Base-by-base conservation (phyloP, 2,797 vertebrate genomes). In the Lycodopsis pacificus region DNA sequence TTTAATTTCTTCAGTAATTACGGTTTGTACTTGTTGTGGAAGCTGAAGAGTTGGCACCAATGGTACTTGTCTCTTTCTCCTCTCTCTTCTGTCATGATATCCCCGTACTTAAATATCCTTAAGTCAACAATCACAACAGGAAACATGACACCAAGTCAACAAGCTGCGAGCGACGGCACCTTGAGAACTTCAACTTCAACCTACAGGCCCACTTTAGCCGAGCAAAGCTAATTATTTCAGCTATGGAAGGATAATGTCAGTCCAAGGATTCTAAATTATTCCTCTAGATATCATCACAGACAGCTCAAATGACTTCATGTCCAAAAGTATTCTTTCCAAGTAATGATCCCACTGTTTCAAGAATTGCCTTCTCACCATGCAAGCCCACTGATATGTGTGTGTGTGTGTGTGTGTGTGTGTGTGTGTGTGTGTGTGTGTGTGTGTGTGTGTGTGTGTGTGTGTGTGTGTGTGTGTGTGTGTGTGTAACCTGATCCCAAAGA, bases 401-500 rank as follows among this genome's bases (percentile, higher is more conserved):
- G 48, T 58, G 40, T 70, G 56, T 51, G 54, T 49, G n/a, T 49
- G 64, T 40, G 73, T 53, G 58, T 57, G 65, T 27, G 61, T 59
- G 57, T 58, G 40, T 70, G 58, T 69, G 70, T 56, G 53, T 71
- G 71, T 78, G 58, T 36, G 69, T 54, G 32, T 25, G 25, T 25
- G 25, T 25, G 25, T 59, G 38, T 51, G 57, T 66, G 69, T 65
- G 48, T 58, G 40, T 70, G 56, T 49, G 54, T 49, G n/a, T 48
- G 64, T 40, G 73, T 53, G 49, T 57, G 65, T 27, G 61, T 59
- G 57, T 58, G 40, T 70, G 58, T 69, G 70, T 56, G 53, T 71
- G 71, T 78, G 58, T 80, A 94, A 94, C 89, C 49, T 72, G 90
- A 95, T 91, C 85, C 80, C 88, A 79, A 54, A 82, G 92, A 94